These are phyloP conservation scores for Drosophila pegasa DNA, from an alignment of 2,888 invertebrate species.

Conservation along the genomic window DNA sequence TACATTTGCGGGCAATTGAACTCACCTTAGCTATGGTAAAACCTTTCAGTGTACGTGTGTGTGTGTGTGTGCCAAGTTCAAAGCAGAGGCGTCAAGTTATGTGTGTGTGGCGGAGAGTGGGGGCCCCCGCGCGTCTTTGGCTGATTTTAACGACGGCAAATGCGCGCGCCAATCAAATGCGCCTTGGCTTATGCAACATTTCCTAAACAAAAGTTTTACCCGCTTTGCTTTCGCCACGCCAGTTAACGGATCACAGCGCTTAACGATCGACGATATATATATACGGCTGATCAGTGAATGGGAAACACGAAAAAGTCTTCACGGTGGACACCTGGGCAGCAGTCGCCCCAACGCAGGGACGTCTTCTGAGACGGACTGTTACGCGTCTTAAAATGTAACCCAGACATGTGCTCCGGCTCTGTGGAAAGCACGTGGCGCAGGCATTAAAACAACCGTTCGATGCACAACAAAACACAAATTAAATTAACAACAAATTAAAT, in stretches of 20 bases:
- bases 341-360: constrained; percentile 98
- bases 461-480: constrained; percentile 15
- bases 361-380: constrained; percentile 99
- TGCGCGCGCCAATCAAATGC: constrained; percentile 78
- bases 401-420: constrained; percentile 91
- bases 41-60: constrained; percentile 18
- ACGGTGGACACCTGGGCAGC: constrained; percentile 86
- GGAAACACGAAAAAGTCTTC: constrained; percentile 11
- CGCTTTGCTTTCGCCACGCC: constrained; percentile 32
- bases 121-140: constrained; percentile 32
- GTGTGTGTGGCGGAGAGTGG: constrained; percentile 30
- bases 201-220: constrained; percentile 29
- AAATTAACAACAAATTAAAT: neutral
- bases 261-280: neutral
- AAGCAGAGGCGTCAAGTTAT: constrained; percentile 66
- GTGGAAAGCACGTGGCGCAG: constrained; percentile 58
- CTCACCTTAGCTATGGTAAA: constrained; percentile 63
- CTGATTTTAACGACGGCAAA: constrained; percentile 60
- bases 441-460: constrained; percentile 61
- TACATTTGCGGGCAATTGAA: constrained; percentile 55
- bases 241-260: constrained; percentile 36
- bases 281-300: constrained; percentile 17
- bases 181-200: constrained; percentile 81
- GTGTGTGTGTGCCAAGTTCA: constrained; percentile 61
- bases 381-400: constrained; percentile 97